Conservation (phyloP, 2,797 vertebrate genomes). For the Smutsia temminckii region DNA sequence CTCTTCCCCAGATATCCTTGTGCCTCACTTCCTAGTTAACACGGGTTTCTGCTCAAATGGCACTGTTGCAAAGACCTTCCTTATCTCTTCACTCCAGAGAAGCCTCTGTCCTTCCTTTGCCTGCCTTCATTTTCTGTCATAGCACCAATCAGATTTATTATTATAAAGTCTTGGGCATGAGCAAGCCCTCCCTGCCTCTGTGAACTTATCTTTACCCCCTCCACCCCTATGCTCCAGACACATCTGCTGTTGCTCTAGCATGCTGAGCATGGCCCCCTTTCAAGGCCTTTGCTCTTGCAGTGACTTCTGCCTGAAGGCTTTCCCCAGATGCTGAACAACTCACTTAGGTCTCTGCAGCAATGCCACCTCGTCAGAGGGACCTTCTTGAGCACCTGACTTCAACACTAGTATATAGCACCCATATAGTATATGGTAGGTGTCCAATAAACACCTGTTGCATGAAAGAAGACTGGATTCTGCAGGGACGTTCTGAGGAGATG, state of each 20-base stretch:
- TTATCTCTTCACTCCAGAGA: background rate
- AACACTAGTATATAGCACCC: accelerated
- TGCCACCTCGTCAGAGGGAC: background rate
- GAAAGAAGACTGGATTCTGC: background rate
- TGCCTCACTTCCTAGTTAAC: background rate
- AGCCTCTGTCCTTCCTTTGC: background rate
- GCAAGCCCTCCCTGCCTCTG: background rate
- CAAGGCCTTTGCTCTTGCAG: background rate
- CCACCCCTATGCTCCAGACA: background rate
- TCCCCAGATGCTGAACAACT: background rate
- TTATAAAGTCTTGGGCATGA: background rate
- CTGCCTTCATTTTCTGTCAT: too few relatives aligned
- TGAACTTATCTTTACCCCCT: background rate
- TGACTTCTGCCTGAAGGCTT: background rate
- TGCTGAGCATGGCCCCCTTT: background rate
- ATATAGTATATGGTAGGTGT: accelerated
- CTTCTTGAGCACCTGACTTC: background rate
- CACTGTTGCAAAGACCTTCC: background rate
- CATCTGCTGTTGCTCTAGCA: background rate
- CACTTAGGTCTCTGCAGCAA: background rate
- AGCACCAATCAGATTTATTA: too few relatives aligned
- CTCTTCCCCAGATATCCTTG: background rate
- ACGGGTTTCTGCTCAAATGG: background rate
- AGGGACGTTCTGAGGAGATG: background rate
- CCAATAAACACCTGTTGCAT: background rate